Conservation (phyloP, 2,797 vertebrate species). For the Coendou prehensilis region DNA sequence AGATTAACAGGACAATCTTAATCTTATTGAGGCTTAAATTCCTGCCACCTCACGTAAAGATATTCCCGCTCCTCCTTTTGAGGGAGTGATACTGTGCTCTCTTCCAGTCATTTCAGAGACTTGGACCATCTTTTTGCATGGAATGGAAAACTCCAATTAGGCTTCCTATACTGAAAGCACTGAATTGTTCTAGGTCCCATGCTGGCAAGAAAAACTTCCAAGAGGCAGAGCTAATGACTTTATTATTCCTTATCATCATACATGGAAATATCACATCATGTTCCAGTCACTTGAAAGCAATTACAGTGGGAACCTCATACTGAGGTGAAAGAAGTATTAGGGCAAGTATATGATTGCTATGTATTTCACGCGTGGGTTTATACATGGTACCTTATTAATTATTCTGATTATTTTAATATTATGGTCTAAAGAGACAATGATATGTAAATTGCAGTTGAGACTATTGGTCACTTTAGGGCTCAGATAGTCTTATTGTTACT, state of each 20-base stretch:
- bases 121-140: neutral
- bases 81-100: neutral
- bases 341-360: neutral
- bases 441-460: neutral
- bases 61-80: neutral
- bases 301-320: neutral
- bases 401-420: neutral
- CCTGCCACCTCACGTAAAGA: neutral
- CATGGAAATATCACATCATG: neutral
- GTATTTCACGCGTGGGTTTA: neutral
- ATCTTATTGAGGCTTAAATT: neutral
- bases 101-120: neutral
- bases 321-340: neutral
- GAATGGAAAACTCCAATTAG: neutral
- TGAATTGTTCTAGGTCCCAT: neutral
- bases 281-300: constrained; percentile 2
- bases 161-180: neutral
- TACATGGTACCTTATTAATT: neutral
- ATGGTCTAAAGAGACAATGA: neutral
- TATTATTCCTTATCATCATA: neutral
- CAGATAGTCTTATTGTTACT: neutral
- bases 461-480: neutral
- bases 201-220: neutral
- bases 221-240: neutral
- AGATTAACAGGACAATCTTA: neutral